Evolutionary conservation across 2,797 vertebrate species (phyloP).

Genomic region (Onychomys leucogaster): DNA sequence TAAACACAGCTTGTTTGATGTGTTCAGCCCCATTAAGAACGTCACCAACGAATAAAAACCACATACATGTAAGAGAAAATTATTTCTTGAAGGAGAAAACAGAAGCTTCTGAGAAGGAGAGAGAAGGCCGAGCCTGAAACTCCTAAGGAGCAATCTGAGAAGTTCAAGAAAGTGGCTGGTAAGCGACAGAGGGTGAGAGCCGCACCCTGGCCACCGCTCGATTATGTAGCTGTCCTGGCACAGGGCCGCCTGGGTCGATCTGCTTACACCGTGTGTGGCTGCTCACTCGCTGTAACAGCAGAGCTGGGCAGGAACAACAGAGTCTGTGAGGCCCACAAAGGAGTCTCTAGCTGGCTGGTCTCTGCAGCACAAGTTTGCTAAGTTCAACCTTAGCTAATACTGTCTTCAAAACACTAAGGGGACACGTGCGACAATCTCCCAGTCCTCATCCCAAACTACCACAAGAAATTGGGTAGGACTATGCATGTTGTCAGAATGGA

Average conservation of each 20-base stretch:
- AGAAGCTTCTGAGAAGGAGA: not conserved
- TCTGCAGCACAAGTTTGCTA: not conserved
- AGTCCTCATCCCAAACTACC: not conserved
- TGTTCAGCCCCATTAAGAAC: conserved; percentile 1
- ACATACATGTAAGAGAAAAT: not conserved
- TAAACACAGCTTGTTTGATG: not conserved
- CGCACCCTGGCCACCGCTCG: rapidly evolving
- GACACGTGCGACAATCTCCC: not conserved
- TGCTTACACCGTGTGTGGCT: not conserved
- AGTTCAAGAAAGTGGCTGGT: not conserved
- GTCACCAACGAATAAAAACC: conserved; percentile 19
- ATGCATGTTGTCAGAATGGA: not conserved
- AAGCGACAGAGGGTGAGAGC: not conserved
- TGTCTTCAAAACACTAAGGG: not conserved
- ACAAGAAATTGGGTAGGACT: not conserved
- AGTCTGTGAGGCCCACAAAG: not conserved
- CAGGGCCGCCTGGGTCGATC: rapidly evolving
- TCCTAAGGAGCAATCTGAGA: not conserved
- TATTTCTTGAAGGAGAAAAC: not conserved
- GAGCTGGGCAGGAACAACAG: not conserved
- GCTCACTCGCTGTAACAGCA: not conserved
- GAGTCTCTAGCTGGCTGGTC: not conserved
- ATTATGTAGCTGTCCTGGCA: not conserved
- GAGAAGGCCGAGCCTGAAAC: not conserved
- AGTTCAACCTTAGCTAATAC: not conserved